These are phyloP conservation scores for Lepidochitona cinerea DNA, from an alignment of 2,888 invertebrate species.

Conservation along the genomic window DNA sequence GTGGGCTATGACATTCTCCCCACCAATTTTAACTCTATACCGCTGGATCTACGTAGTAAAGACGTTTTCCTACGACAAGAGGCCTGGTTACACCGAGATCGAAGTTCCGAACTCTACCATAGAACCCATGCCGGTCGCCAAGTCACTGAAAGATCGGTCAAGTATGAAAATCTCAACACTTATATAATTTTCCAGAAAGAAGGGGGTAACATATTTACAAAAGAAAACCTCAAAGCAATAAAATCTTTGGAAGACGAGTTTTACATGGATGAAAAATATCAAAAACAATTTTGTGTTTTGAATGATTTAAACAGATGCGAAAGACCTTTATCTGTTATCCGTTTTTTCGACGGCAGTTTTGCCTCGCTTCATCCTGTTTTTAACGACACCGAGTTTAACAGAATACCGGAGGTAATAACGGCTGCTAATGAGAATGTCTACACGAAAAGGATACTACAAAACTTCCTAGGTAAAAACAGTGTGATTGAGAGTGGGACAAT, in stretches of 20 bases:
- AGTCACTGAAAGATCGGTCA: background rate
- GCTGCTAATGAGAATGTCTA: conserved; percentile 24
- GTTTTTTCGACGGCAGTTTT: conserved; percentile 40
- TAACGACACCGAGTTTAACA: conserved; percentile 35
- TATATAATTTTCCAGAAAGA: conserved; percentile 5
- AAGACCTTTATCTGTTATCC: conserved; percentile 28
- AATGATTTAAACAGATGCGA: conserved; percentile 13
- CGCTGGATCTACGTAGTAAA: conserved; percentile 18
- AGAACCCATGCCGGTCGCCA: conserved; percentile 6
- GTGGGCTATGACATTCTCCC: conserved; percentile 29
- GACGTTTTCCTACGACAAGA: conserved; percentile 12
- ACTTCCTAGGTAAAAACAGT: conserved; percentile 29
- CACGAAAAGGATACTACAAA: conserved; percentile 19
- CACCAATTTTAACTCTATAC: conserved; percentile 22
- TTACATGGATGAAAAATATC: conserved; percentile 19
- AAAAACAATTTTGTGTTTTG: conserved; percentile 22
- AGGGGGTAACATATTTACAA: conserved; percentile 24
- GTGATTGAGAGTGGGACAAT: conserved; percentile 12
- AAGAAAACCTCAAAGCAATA: conserved; percentile 17
- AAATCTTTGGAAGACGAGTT: conserved; percentile 19
- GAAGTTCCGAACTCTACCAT: conserved; percentile 1
- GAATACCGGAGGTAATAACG: conserved; percentile 27
- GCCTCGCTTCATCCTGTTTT: conserved; percentile 21
- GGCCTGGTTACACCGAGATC: conserved; percentile 24
- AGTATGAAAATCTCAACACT: background rate